Evolutionary conservation across 2,888 invertebrate genomes (phyloP).

Genomic region (Nemurella pictetii): DNA sequence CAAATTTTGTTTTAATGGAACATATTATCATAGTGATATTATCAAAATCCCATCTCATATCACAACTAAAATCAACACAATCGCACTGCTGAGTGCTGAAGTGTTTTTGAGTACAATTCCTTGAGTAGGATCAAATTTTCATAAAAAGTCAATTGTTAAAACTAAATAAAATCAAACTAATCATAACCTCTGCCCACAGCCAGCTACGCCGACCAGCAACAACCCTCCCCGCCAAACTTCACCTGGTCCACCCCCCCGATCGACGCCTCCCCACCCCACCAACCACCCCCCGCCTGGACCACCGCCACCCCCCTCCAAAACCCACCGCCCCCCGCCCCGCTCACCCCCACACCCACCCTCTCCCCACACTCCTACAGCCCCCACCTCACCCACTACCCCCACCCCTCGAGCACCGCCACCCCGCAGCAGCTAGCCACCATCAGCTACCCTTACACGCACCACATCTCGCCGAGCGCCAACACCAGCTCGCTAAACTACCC

Average conservation of each 20-base stretch:
- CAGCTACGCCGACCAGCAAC: constrained; percentile 9
- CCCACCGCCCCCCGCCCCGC: not conserved
- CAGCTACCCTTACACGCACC: constrained; percentile 22
- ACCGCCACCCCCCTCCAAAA: constrained; percentile 1
- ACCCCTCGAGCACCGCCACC: not conserved
- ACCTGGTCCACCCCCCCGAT: constrained; percentile 5
- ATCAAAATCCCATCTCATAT: too few species aligned
- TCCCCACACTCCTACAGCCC: constrained; percentile 21
- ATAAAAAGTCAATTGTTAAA: constrained; percentile 36
- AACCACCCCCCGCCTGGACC: not conserved
- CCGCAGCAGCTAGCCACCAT: not conserved
- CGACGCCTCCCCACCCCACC: constrained; percentile 6
- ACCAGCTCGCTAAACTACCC: not conserved
- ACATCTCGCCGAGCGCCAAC: not conserved
- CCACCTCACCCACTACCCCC: constrained; percentile 20
- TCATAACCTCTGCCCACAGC: not conserved
- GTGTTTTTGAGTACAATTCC: too few species aligned
- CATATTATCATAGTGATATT: too few species aligned
- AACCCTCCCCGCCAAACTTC: constrained; percentile 21
- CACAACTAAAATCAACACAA: too few species aligned
- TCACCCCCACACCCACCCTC: constrained; percentile 18
- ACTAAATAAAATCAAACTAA: not conserved
- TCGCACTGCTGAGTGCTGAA: too few species aligned
- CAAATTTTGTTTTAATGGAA: too few species aligned
- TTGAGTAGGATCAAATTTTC: too few species aligned